phyloP scores from a whole-genome alignment of 2,888 invertebrate genomes.

The Arenicola marina region DNA sequence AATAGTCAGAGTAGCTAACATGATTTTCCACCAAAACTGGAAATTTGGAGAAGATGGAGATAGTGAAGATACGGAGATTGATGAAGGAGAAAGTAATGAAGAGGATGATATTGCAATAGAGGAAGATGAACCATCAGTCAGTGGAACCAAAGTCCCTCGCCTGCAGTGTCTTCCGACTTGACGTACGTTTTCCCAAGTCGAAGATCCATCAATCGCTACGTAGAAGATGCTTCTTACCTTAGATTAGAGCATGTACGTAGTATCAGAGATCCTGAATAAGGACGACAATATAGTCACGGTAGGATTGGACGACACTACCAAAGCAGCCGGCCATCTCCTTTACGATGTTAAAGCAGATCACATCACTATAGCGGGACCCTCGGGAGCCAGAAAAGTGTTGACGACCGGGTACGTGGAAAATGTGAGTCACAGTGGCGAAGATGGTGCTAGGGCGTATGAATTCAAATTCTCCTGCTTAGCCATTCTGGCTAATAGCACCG shows the following conservation, averaged over 20 bases:
- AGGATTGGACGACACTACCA: conserved; percentile 6
- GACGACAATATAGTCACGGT: neutral
- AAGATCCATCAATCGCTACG: neutral
- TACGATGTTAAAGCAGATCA: conserved; percentile 10
- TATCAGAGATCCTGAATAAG: neutral
- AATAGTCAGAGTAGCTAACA: neutral
- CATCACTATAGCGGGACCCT: conserved; percentile 3
- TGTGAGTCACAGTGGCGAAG: neutral
- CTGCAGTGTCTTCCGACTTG: neutral
- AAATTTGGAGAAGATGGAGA: neutral
- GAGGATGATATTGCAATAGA: neutral
- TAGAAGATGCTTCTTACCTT: neutral
- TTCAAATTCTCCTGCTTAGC: neutral
- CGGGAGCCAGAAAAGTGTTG: neutral
- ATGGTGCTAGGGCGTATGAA: conserved; percentile 6
- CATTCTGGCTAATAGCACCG: neutral
- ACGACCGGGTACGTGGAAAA: conserved; percentile 7
- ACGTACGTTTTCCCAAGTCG: neutral
- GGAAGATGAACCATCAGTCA: neutral
- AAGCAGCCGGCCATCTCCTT: conserved; percentile 3
- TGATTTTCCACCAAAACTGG: neutral
- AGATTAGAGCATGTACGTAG: neutral
- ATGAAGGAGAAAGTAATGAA: neutral
- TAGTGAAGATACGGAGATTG: too few relatives aligned
- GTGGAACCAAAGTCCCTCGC: neutral